Percentiles rank a stretch among this genome's conserved stretches.
These are phyloP conservation scores for Pelobates fuscus DNA, from an alignment of 2,113 vertebrate genomes.

Conservation along the genomic window DNA sequence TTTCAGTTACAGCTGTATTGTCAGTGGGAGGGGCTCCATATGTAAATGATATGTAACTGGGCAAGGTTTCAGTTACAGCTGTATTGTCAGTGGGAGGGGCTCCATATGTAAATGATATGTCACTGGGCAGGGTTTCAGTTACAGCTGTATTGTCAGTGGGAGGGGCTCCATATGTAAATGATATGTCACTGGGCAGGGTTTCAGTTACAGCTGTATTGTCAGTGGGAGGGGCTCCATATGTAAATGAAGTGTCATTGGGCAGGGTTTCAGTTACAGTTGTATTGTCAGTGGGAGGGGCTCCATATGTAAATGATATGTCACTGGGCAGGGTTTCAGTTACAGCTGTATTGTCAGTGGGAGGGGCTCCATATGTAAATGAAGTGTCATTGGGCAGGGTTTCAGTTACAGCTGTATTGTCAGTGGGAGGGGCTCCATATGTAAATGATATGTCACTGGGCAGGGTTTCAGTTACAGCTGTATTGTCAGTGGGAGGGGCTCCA, in stretches of 20 bases:
- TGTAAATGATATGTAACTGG: too few relatives aligned
- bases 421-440: too few relatives aligned
- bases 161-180: neutral
- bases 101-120: neutral
- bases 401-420: too few relatives aligned
- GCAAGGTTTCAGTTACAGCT: neutral
- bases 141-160: neutral
- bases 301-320: neutral
- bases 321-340: too few relatives aligned
- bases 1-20: neutral
- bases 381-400: neutral
- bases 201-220: neutral
- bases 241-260: neutral
- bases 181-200: slow-evolving; percentile 3
- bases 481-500: neutral
- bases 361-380: neutral
- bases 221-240: neutral
- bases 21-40: neutral
- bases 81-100: neutral
- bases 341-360: too few relatives aligned
- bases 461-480: neutral
- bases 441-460: too few relatives aligned
- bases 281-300: neutral
- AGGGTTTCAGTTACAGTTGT: neutral
- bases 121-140: neutral